These are phyloP conservation scores for Bradypus variegatus DNA, from an alignment of 2,797 vertebrate genomes.

Conservation along the genomic window DNA sequence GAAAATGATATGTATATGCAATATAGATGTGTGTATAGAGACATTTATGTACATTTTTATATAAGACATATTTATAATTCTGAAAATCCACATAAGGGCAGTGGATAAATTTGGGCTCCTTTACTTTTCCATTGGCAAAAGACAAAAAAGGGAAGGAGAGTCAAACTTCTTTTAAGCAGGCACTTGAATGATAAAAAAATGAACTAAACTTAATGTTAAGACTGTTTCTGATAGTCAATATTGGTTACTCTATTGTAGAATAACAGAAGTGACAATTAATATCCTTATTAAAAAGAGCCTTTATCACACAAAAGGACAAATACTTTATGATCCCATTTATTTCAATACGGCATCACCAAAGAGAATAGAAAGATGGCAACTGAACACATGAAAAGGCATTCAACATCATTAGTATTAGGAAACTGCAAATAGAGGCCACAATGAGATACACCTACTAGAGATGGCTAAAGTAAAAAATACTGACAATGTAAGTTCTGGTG, in stretches of 20 bases:
- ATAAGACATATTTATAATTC: not conserved
- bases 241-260: not conserved
- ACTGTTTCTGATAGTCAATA: not conserved
- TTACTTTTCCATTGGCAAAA: not conserved
- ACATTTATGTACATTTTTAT: not conserved
- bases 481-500: not conserved
- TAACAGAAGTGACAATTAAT: not conserved
- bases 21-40: not conserved
- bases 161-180: not conserved
- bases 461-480: not conserved
- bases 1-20: not conserved
- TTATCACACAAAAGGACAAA: slow-evolving; percentile 2
- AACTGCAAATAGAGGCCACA: not conserved
- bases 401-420: not conserved
- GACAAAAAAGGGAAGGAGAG: not conserved
- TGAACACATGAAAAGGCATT: not conserved
- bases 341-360: not conserved
- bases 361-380: not conserved
- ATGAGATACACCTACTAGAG: not conserved
- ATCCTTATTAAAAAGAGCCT: not conserved
- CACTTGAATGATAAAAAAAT: not conserved
- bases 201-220: not conserved
- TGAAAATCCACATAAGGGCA: not conserved
- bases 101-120: not conserved
- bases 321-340: no score